Evolutionary conservation across 2,797 vertebrate genomes (phyloP), one percentile per base, ranked within the genome.

Genomic region (Erithacus rubecula): DNA sequence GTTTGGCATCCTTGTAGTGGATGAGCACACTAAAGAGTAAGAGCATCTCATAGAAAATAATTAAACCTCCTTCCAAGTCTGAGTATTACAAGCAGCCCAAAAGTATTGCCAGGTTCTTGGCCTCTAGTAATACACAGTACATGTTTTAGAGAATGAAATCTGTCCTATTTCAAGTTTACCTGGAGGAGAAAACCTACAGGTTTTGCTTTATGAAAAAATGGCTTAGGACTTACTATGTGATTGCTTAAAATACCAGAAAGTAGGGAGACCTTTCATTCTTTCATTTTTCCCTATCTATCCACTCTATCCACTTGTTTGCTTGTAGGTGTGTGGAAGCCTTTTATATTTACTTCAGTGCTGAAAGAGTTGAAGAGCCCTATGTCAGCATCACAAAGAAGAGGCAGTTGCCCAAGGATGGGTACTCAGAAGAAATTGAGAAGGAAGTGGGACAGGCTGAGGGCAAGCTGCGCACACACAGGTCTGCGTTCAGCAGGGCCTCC

Each of bases 331-430:
- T 99, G 97, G 99, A 99, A 97, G 99, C 98, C 52, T 98, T 99
- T 94, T 99, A 98, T 60, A 99, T 99, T 98, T 99, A 99, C 81
- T 99, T 98, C 97, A 98, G 97, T 27, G 98, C 98, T 77, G 98
- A 98, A 65, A 97, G 98, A 44, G 96, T 98, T 60, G 99, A 99
- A 98, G 99, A 99, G 93, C 99, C 99, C 15, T 99, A 99, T 97
- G 99, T 99, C 98, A 99, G 99, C 97, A 99, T 99, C 97, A 99
- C 99, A 15, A 98, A 99, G 97, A 99, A 99, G 97, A 99, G 98
- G 94, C 99, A 99, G 97, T 98, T 99, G 74, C 99, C 98, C 75
- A 98, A 98, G 75, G 97, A 98, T 95, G 99, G 99, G 68, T 90
- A 97, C 95, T 98, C 98, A 0, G 99, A 99, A 97, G 99, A 99